phyloP scores from a whole-genome alignment of 2,888 invertebrate genomes.

The Drosophila limbata region DNA sequence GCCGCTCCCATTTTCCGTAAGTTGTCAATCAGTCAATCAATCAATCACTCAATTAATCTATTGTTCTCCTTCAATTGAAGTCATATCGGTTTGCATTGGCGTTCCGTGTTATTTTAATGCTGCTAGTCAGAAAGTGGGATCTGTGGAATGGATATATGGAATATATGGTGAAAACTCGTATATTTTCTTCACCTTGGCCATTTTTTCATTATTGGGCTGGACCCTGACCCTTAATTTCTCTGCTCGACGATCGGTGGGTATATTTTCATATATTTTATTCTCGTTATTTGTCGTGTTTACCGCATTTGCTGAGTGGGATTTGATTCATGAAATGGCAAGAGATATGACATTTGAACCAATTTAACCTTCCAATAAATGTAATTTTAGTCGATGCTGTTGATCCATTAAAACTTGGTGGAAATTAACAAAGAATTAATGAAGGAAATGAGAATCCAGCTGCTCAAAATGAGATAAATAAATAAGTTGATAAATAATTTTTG shows the following conservation, averaged over 20 bases:
- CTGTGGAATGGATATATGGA: slow-evolving; percentile 40
- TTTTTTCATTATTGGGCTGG: slow-evolving; percentile 34
- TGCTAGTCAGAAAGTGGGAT: background rate
- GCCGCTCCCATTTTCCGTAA: slow-evolving; percentile 46
- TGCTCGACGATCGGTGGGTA: slow-evolving; percentile 48
- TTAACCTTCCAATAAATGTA: background rate
- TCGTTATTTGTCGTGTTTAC: slow-evolving; percentile 19
- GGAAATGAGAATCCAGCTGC: no score
- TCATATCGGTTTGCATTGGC: slow-evolving; percentile 38
- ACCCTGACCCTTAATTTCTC: slow-evolving; percentile 36
- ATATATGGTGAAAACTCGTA: slow-evolving; percentile 36
- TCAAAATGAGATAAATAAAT: background rate
- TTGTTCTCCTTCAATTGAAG: slow-evolving; percentile 20
- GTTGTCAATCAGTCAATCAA: background rate
- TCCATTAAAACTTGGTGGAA: background rate
- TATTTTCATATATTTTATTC: slow-evolving; percentile 38
- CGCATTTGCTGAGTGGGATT: slow-evolving; percentile 18
- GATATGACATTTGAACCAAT: slow-evolving; percentile 18
- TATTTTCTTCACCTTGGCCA: slow-evolving; percentile 32
- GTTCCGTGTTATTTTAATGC: slow-evolving; percentile 29
- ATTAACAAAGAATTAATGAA: background rate
- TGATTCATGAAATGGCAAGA: slow-evolving; percentile 32
- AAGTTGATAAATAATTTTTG: background rate
- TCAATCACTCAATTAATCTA: background rate
- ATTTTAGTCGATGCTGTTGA: background rate